phyloP scores from a whole-genome alignment of 2,888 invertebrate genomes.

The Andrena haemorrhoa region DNA sequence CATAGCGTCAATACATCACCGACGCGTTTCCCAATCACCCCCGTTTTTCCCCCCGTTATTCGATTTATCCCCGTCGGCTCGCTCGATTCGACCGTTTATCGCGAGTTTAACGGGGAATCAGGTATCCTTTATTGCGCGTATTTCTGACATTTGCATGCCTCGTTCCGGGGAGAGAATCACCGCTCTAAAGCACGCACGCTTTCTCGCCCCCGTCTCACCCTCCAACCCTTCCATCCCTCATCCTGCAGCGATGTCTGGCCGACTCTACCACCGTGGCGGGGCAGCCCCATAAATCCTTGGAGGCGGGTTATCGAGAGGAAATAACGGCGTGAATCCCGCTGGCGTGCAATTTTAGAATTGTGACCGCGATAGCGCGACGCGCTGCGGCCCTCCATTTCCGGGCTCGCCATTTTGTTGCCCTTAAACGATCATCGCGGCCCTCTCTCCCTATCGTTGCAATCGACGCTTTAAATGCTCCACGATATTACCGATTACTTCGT shows the following conservation, averaged over 20 bases:
- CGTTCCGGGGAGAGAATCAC: constrained; percentile 15
- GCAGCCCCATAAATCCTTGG: constrained; percentile 43
- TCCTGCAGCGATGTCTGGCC: constrained; percentile 1
- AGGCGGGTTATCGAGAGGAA: constrained; percentile 46
- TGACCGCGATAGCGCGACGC: neutral
- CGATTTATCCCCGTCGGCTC: constrained; percentile 11
- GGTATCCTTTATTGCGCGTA: constrained; percentile 23
- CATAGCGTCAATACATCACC: neutral
- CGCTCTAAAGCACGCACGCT: constrained; percentile 17
- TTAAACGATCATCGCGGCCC: too few relatives aligned
- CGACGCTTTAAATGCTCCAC: neutral
- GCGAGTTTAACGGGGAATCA: constrained; percentile 30
- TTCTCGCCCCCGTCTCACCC: neutral
- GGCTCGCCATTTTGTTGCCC: too few relatives aligned
- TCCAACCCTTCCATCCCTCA: neutral
- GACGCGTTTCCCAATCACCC: neutral
- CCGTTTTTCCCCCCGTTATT: neutral
- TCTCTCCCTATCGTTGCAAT: too few relatives aligned
- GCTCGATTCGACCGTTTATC: constrained; percentile 28
- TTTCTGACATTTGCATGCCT: constrained; percentile 30
- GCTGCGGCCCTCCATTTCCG: too few relatives aligned
- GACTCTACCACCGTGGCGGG: neutral
- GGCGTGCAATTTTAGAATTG: constrained; percentile 8
- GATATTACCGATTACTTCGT: neutral
- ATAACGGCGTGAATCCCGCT: constrained; percentile 23